Conservation (phyloP, 2,888 invertebrate species). For the Ennomos quercinarius region DNA sequence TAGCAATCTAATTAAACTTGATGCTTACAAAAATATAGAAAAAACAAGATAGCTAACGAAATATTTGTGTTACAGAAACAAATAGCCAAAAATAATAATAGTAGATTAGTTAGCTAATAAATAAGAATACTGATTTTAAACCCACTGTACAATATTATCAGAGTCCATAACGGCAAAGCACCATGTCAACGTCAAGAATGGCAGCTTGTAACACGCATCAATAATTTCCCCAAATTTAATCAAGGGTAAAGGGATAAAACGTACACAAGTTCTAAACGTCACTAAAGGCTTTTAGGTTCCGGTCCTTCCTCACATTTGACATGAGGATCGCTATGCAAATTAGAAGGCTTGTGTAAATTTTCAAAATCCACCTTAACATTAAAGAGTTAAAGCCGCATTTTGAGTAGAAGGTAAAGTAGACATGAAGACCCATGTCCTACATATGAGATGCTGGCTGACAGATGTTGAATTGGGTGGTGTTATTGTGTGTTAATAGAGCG, state of each 20-base stretch:
- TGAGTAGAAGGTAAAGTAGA: slow-evolving; percentile 26
- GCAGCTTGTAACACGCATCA: slow-evolving; percentile 25
- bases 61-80: too few species aligned
- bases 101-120: too few species aligned
- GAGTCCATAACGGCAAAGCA: slow-evolving; percentile 1
- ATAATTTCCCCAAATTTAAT: slow-evolving; percentile 35
- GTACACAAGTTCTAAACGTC: slow-evolving; percentile 53
- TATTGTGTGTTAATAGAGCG: slow-evolving; percentile 43
- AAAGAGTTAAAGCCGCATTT: slow-evolving; percentile 27
- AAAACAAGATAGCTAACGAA: too few species aligned
- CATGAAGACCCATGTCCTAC: slow-evolving; percentile 43
- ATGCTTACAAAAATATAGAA: too few species aligned
- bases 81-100: too few species aligned
- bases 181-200: slow-evolving; percentile 15
- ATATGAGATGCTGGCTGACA: slow-evolving; percentile 51
- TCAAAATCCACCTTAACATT: slow-evolving; percentile 27
- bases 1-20: too few species aligned
- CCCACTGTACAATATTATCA: too few species aligned
- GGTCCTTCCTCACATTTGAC: slow-evolving; percentile 55
- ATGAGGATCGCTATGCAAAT: slow-evolving; percentile 56
- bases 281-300: slow-evolving; percentile 47
- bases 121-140: too few species aligned
- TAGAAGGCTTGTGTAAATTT: slow-evolving; percentile 35
- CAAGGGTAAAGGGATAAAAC: slow-evolving; percentile 49
- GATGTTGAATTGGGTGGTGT: slow-evolving; percentile 47